These are phyloP conservation scores for Nixonia krombeini DNA, from an alignment of 1,140 invertebrate species.

Conservation along the genomic window DNA sequence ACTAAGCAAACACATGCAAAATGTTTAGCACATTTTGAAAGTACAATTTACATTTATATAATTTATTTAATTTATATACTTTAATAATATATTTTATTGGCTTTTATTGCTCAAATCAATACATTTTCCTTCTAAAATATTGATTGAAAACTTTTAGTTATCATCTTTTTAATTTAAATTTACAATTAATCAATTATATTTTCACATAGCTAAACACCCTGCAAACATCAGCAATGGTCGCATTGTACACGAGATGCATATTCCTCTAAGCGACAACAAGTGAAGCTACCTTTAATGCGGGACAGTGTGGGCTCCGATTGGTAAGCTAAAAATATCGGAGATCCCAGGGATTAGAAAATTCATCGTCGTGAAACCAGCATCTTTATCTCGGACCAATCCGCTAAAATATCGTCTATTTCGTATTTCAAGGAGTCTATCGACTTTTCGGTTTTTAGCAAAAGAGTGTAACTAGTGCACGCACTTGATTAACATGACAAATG, in stretches of 20 bases:
- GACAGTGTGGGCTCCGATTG: conserved; percentile 69
- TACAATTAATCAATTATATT: not conserved
- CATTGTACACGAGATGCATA: conserved; percentile 59
- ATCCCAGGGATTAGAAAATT: conserved; percentile 61
- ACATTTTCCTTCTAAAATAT: too few species aligned
- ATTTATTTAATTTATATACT: too few species aligned
- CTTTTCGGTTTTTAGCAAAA: conserved; percentile 7
- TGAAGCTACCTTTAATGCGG: conserved; percentile 66
- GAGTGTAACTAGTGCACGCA: conserved; percentile 8
- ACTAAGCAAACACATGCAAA: too few species aligned
- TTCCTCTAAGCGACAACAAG: conserved; percentile 55
- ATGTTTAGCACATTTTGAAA: too few species aligned
- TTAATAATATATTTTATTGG: too few species aligned
- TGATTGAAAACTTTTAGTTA: too few species aligned
- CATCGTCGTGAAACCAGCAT: conserved; percentile 39
- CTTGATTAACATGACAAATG: conserved; percentile 3
- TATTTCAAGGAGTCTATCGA: conserved; percentile 18
- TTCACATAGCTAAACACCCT: conserved; percentile 16
- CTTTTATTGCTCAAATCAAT: too few species aligned
- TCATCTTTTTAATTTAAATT: too few species aligned
- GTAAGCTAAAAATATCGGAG: conserved; percentile 69
- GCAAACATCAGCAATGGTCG: conserved; percentile 54
- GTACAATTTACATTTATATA: too few species aligned
- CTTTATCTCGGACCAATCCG: conserved; percentile 38
- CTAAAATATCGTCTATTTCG: conserved; percentile 48